Evolutionary conservation across 2,113 vertebrate species (phyloP).

Genomic region (Blennius ocellaris): DNA sequence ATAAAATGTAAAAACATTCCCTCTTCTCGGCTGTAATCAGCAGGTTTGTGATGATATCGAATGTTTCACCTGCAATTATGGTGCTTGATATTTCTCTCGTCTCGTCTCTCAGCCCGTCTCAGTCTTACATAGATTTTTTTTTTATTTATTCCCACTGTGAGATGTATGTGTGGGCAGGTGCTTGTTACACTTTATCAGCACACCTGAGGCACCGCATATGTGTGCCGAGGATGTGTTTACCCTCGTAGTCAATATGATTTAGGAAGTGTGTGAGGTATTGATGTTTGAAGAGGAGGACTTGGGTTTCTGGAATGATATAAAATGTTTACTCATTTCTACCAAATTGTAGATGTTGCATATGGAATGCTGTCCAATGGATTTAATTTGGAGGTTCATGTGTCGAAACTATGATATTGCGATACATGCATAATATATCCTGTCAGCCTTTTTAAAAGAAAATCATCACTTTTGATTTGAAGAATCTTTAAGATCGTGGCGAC

Average conservation of each 20-base stretch:
- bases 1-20: background rate
- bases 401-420: too few relatives aligned
- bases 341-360: too few relatives aligned
- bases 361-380: too few relatives aligned
- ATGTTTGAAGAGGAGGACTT: constrained; percentile 10
- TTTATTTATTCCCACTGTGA: background rate
- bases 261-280: constrained; percentile 17
- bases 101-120: constrained; percentile 11
- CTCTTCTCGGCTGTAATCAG: constrained; percentile 30
- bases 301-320: constrained; percentile 8
- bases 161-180: constrained; percentile 15
- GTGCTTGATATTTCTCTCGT: constrained; percentile 38
- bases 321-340: background rate
- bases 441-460: too few relatives aligned
- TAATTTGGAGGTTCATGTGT: too few relatives aligned
- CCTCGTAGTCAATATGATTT: background rate
- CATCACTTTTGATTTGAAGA: too few relatives aligned
- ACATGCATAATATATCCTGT: too few relatives aligned
- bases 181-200: constrained; percentile 13
- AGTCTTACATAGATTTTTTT: constrained; percentile 11
- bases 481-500: too few relatives aligned
- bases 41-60: constrained; percentile 17
- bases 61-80: constrained; percentile 35
- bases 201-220: constrained; percentile 23
- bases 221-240: constrained; percentile 21